Evolutionary conservation across 2,113 vertebrate genomes (phyloP), one percentile per base, ranked within the genome.

Genomic region (Clupea harengus): DNA sequence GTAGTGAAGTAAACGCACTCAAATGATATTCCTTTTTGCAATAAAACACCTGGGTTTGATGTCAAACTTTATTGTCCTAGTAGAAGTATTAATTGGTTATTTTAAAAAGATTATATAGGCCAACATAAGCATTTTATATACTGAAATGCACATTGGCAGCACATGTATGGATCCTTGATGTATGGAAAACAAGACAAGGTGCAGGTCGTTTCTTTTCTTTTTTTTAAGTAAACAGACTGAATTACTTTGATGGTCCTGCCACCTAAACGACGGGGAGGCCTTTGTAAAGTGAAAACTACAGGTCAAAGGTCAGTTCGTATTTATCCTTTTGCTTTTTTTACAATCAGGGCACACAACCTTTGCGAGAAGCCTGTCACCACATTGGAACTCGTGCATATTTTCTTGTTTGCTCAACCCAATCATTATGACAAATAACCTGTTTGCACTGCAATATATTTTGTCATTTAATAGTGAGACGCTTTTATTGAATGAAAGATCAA

Each of bases 81-180:
- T 93, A 92, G 91, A 93, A 88, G 90, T 91, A 95, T 94, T 95
- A 93, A 94, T 92, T 94, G 91, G 92, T 95, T 94, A 93, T 94
- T 94, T 94, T 93, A 90, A 91, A 95, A 94, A 92, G 83, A 92
- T 93, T 95, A 94, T 94, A 94, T 89, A 87, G 93, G 90, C 88
- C 86, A 89, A 92, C 87, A 88, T 91, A 89, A 88, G 89, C 86
- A 84, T 92, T 95, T 95, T 94, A 95, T 89, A 92, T 93, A 93
- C 92, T 93, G 84, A 89, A 91, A 91, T 86, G 90, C 93, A 94
- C 90, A 92, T 91, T 93, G 92, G 83, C 89, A 91, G 89, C 94
- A 95, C 85, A 93, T 94, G 93, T 92, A 88, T n/a, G 83, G 45
- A 83, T 91, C 85, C 86, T 89, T 91, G 83, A 91, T 88, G 89